These are phyloP conservation scores for Sebastes baramenuke DNA, from an alignment of 2,797 vertebrate species.

Conservation along the genomic window DNA sequence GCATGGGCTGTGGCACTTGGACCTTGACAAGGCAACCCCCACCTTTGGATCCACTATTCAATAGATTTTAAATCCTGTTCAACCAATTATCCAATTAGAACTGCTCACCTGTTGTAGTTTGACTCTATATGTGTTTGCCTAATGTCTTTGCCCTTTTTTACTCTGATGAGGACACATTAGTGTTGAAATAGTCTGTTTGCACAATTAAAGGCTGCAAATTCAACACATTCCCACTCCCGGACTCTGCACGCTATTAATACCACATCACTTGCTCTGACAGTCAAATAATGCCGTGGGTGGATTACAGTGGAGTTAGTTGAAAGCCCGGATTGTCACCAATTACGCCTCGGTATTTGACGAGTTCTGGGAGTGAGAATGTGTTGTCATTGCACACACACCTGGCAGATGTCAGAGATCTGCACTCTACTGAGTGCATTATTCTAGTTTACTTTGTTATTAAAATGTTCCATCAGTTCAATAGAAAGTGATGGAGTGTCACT, in stretches of 20 bases:
- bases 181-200: not conserved
- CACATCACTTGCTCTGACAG: too few species aligned
- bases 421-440: not conserved
- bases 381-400: not conserved
- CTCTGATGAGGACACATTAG: not conserved
- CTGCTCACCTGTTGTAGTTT: not conserved
- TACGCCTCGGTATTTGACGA: too few species aligned
- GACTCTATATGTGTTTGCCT: not conserved
- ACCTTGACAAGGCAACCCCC: not conserved
- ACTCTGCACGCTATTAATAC: too few species aligned
- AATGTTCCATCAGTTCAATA: not conserved
- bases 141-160: not conserved
- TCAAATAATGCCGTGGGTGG: too few species aligned
- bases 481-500: not conserved
- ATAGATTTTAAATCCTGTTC: not conserved
- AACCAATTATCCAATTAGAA: not conserved
- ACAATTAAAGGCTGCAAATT: not conserved
- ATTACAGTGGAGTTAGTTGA: too few species aligned
- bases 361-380: not conserved
- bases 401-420: not conserved
- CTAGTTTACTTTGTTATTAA: not conserved
- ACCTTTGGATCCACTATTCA: too few species aligned
- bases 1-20: not conserved
- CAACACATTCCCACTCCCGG: too few species aligned
- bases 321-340: too few species aligned